Evolutionary conservation across 2,888 invertebrate species (phyloP).

Genomic region (Eupithecia inturbata): DNA sequence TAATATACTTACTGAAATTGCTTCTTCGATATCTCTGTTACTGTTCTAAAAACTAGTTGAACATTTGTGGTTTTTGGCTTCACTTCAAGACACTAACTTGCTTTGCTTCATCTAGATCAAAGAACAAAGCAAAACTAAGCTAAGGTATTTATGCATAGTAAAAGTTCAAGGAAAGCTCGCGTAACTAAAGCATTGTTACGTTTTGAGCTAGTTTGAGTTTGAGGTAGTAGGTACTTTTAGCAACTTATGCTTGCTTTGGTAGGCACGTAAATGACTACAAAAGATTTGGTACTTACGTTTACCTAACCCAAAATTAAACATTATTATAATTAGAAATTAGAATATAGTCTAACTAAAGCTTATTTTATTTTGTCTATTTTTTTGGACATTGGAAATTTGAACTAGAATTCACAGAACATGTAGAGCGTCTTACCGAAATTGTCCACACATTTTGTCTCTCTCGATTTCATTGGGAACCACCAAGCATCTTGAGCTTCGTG

Average conservation of each 20-base stretch:
- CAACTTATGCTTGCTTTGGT: not conserved
- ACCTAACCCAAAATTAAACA: not conserved
- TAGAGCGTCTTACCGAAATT: not conserved
- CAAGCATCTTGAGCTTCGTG: conserved; percentile 2
- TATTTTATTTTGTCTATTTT: not conserved
- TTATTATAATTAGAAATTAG: not conserved
- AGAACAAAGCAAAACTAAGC: conserved; percentile 23
- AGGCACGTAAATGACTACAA: too few relatives aligned
- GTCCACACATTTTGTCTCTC: not conserved
- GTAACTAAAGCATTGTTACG: conserved; percentile 27
- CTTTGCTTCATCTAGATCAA: conserved; percentile 3
- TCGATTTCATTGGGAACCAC: not conserved
- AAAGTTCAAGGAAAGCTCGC: conserved; percentile 36
- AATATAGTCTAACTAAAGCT: not conserved
- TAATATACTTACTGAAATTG: not conserved
- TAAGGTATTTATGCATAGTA: conserved; percentile 31
- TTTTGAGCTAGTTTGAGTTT: conserved; percentile 7
- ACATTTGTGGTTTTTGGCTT: not conserved
- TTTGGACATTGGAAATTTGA: not conserved
- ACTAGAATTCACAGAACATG: not conserved
- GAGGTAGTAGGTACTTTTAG: not conserved
- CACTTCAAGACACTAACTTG: not conserved
- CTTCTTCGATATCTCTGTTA: not conserved
- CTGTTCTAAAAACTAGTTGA: not conserved
- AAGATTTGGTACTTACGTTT: too few relatives aligned